phyloP scores from a whole-genome alignment of 2,888 invertebrate species.

The Zhengitettix transpicula region DNA sequence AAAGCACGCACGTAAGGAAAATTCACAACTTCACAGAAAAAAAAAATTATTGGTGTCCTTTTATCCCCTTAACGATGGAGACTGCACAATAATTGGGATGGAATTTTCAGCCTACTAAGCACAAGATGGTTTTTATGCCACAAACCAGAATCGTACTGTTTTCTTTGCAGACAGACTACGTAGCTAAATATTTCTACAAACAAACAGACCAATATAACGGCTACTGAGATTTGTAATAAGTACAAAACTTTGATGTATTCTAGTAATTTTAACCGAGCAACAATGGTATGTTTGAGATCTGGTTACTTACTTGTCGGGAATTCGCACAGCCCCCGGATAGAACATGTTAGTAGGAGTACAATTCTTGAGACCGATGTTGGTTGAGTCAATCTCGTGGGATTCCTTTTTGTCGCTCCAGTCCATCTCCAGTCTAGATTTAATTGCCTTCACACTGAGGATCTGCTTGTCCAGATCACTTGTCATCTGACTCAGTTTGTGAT shows the following conservation, averaged over 20 bases:
- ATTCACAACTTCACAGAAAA: no score
- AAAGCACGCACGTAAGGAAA: no score
- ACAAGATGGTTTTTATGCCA: no score
- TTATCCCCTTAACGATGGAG: no score
- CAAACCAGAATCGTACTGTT: no score
- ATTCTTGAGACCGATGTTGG: constrained; percentile 49
- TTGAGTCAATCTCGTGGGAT: constrained; percentile 57
- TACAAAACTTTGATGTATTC: not conserved
- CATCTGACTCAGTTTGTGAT: constrained; percentile 40
- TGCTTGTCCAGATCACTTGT: constrained; percentile 51
- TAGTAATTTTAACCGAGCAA: not conserved
- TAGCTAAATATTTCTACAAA: no score
- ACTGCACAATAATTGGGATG: no score
- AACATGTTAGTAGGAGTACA: constrained; percentile 55
- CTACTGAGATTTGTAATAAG: no score
- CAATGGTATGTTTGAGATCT: not conserved
- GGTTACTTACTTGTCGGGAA: constrained; percentile 47
- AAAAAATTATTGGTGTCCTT: no score
- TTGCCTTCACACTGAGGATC: constrained; percentile 54
- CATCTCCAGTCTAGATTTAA: constrained; percentile 66
- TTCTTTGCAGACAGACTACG: no score
- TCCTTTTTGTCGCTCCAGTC: constrained; percentile 86
- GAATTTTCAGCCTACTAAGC: no score
- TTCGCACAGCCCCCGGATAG: constrained; percentile 62
- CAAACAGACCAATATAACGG: no score